Base-by-base conservation (phyloP, 2,797 vertebrate genomes). In the Harpagifer antarcticus region DNA sequence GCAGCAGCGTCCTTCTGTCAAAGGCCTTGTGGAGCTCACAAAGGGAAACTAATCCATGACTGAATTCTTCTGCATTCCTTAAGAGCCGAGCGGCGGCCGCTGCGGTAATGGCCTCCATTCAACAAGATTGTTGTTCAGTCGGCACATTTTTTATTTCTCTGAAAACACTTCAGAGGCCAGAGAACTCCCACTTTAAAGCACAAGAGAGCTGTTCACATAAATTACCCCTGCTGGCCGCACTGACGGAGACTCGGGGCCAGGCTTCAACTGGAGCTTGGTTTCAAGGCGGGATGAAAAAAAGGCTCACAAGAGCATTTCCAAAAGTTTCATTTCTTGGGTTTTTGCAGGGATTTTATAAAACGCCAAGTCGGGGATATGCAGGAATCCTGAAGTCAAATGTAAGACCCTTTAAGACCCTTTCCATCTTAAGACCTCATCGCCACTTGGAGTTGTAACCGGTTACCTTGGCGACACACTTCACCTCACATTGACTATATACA, bases 21-120 rank as follows among this genome's bases (percentile, higher is more conserved):
- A 72, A 66, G 61, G 53, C 31, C 65, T 47, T 59, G 55, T 70
- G 80, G 68, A 69, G 67, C 60, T 79, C n/a, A 88, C 77, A 83
- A 85, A 85, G 47, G 67, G 62, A 86, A 87, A 79, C 74, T 86
- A 84, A 90, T 89, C 85, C 84, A 81, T 67, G 79, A 83, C 84
- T 72, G 79, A 84, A 88, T 73, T 80, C 81, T 85, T 76, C 64
- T 66, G 48, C 90, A 92, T 89, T 91, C 91, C 85, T 87, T 10
- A 53, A 72, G 89, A 73, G 78, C 77, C 82, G 66, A n/a, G 79
- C 85, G 68, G 78, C 59, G 81, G 70, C 68, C 23, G n/a, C 69
- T 79, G 83, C 9, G 59, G 81, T 75, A 73, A 86, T 64, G 66
- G 71, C 76, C 62, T 74, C 43, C 43, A 65, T 64, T 55, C 54